A percentile compares a stretch with the other conserved stretches of the same genome.
phyloP scores from a whole-genome alignment of 2,797 vertebrate genomes.

The Lagorchestes hirsutus region DNA sequence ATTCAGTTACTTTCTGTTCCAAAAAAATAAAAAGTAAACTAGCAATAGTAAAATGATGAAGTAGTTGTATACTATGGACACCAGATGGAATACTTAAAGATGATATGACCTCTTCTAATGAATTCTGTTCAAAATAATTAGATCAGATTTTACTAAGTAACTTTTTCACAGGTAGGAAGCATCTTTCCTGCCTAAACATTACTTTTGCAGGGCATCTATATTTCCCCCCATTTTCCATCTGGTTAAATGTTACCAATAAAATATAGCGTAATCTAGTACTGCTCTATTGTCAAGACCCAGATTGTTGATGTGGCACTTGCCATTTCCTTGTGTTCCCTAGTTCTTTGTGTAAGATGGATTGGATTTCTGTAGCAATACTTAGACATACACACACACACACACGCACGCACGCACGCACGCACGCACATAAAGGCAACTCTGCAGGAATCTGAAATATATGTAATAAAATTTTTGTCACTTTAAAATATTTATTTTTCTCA shows the following conservation, averaged over 20 bases:
- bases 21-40: neutral
- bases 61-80: neutral
- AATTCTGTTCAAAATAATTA: slow-evolving; percentile 4
- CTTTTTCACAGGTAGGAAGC: neutral
- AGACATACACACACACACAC: slow-evolving; percentile 33
- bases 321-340: slow-evolving; percentile 72
- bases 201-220: slow-evolving; percentile 66
- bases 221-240: slow-evolving; percentile 73
- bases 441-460: slow-evolving; percentile 75
- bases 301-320: slow-evolving; percentile 79
- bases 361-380: slow-evolving; percentile 77
- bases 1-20: neutral
- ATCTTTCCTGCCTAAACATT: slow-evolving; percentile 23
- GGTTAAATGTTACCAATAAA: slow-evolving; percentile 74
- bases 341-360: slow-evolving; percentile 74
- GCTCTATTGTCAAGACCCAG: slow-evolving; percentile 75
- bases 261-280: slow-evolving; percentile 76
- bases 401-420: no score
- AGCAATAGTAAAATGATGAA: neutral
- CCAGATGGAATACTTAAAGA: neutral
- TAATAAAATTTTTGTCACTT: slow-evolving; percentile 74
- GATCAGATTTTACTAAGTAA: slow-evolving; percentile 33
- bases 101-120: neutral
- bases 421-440: slow-evolving; percentile 45
- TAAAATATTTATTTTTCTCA: slow-evolving; percentile 31